Conservation (phyloP, 2,888 invertebrate genomes). For the Tuberolachnus salignus region DNA sequence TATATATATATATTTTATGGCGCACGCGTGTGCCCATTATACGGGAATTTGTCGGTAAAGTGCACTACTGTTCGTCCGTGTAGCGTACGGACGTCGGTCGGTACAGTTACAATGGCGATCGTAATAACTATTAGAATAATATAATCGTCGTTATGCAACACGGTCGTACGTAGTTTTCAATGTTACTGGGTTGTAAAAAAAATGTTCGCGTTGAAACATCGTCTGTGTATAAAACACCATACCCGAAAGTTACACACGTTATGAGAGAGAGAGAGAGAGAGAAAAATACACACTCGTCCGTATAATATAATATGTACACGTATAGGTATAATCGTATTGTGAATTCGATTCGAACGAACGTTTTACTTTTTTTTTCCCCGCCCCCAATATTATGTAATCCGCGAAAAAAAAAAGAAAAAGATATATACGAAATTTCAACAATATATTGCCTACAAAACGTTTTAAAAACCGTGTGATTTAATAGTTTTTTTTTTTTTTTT, state of each 20-base stretch:
- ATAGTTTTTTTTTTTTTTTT: not conserved
- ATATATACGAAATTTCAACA: not conserved
- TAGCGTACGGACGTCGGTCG: no score
- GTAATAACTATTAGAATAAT: not conserved
- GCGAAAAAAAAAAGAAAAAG: not conserved
- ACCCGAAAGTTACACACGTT: not conserved
- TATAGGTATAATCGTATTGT: no score
- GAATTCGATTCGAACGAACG: conserved; percentile 21
- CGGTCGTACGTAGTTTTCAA: conserved; percentile 21
- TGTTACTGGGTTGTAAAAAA: conserved; percentile 26
- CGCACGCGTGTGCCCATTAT: no score
- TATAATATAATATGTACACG: not conserved
- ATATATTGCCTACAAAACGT: not conserved
- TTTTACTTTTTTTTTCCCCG: conserved; percentile 14
- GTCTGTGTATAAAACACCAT: not conserved
- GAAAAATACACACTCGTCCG: not conserved
- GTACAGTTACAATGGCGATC: no score
- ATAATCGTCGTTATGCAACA: not conserved
- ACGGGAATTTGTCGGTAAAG: no score
- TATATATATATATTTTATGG: no score
- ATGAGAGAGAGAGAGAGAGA: not conserved
- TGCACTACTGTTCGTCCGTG: no score
- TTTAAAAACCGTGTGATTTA: conserved; percentile 33
- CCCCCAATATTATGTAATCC: not conserved
- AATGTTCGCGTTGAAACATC: not conserved